Base-by-base conservation (phyloP, 2,113 vertebrate genomes). In the Planiliza haematocheilus region DNA sequence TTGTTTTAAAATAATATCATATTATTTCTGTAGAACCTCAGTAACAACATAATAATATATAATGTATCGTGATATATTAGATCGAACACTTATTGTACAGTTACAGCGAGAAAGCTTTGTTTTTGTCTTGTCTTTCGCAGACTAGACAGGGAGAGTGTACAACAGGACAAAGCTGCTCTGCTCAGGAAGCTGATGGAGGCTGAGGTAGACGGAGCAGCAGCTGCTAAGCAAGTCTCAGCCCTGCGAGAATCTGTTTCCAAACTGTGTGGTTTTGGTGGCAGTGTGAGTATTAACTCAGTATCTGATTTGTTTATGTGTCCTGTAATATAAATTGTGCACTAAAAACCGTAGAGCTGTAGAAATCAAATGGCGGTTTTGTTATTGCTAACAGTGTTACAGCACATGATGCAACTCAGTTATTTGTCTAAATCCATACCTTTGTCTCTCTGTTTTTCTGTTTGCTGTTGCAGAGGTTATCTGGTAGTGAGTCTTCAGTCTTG, bases 141-240 rank as follows among this genome's bases (percentile, higher is more conserved):
- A 55, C 63, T 85, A 13, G 93, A 96, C 41, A 89, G 88, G 7
- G 94, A 96, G 43, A 89, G 84, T 66, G 62, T 93, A 61, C 93
- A 93, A 56, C 93, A 89, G 37, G 95, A 96, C 86, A 94, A 94
- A 59, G 95, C 95, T 18, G 81, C 92, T 74, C 92, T 98, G 79
- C 94, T 96, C 74, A 92, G 91, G 83, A 97, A 96, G 42, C 88
- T 98, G 73, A 90, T 89, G 0, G 95, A 97, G 56, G 95, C 95
- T 0, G 97, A 98, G 71, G 90, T 92, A 74, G 95, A 97, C 2
- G 96, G 95, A 61, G 92, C 90, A 4, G 95, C 95, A 4, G 96
- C 96, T 0, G 93, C 96, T 49, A 93, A 95, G 69, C 94, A 98
- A 78, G 95, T 97, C 37, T 91, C 94, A 7, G 92, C 91, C 10